These are phyloP conservation scores for Benitochromis conjunctus DNA, from an alignment of 2,113 vertebrate species.

Conservation along the genomic window DNA sequence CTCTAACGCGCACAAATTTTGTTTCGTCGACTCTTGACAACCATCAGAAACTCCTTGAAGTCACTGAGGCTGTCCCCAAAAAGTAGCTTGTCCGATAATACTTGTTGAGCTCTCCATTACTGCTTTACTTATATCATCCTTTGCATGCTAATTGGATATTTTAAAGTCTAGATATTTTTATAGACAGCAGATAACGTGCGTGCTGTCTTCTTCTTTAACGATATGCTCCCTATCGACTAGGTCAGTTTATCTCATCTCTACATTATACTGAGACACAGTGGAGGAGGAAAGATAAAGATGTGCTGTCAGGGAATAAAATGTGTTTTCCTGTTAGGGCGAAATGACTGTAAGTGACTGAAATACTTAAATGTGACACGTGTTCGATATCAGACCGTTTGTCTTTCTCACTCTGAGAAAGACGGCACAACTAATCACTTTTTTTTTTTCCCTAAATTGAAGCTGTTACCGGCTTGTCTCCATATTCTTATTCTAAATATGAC, in stretches of 20 bases:
- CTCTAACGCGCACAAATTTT: not conserved
- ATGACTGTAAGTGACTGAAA: conserved; percentile 11
- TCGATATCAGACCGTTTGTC: conserved; percentile 16
- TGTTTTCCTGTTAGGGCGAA: conserved; percentile 7
- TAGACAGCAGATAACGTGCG: not conserved
- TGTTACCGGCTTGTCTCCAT: not conserved
- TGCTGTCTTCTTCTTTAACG: not conserved
- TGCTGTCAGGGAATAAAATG: conserved; percentile 33
- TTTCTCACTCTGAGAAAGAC: not conserved
- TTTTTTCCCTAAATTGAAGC: not conserved
- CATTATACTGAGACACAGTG: conserved; percentile 17
- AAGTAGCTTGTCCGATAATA: not conserved
- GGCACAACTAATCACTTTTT: conserved; percentile 9
- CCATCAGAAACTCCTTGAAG: not conserved
- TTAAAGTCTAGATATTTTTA: not conserved
- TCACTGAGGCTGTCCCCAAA: not conserved
- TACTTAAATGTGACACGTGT: conserved; percentile 12
- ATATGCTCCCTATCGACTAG: not conserved
- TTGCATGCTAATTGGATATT: conserved; percentile 3
- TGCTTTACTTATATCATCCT: not conserved
- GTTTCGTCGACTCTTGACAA: not conserved
- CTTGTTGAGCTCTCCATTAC: not conserved
- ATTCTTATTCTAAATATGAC: conserved; percentile 15
- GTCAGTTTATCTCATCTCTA: conserved; percentile 22
- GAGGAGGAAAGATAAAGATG: conserved; percentile 20